phyloP scores from a whole-genome alignment of 2,113 vertebrate genomes.

The Sander vitreus region DNA sequence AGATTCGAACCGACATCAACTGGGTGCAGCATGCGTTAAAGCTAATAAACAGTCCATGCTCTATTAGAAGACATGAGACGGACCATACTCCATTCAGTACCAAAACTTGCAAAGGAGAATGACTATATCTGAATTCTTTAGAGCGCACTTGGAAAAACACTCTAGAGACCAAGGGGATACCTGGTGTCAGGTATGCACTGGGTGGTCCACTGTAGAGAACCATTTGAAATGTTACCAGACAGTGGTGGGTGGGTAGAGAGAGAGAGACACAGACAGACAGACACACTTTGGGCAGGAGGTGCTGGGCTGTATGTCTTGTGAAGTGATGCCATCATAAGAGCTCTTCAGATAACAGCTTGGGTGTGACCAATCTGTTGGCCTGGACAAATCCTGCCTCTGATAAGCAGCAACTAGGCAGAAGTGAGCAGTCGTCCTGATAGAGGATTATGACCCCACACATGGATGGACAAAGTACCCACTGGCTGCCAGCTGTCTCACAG shows the following conservation, averaged over 20 bases:
- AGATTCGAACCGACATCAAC: no score
- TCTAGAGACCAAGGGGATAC: not conserved
- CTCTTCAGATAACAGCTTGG: conserved; percentile 54
- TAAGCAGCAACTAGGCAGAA: conserved; percentile 38
- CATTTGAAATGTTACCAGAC: not conserved
- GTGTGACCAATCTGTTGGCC: conserved; percentile 53
- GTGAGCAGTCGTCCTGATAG: conserved; percentile 16
- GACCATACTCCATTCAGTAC: no score
- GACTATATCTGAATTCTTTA: no score
- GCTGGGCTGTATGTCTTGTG: not conserved
- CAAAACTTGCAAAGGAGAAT: no score
- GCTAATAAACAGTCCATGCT: no score
- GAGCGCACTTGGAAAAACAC: not conserved
- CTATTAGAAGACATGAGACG: no score
- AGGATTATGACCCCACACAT: conserved; percentile 41
- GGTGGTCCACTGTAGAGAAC: not conserved
- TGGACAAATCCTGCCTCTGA: conserved; percentile 34
- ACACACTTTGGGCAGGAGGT: conserved; percentile 18
- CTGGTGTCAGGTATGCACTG: not conserved
- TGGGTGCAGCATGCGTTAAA: no score
- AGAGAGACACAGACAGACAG: no score
- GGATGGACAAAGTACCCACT: conserved; percentile 7
- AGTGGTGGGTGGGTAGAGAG: no score
- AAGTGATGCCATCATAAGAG: conserved; percentile 54
- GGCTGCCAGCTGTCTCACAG: conserved; percentile 13